Evolutionary conservation across 92 coral and sea anemone species (phyloP).

Genomic region (Palythoa grandis): DNA sequence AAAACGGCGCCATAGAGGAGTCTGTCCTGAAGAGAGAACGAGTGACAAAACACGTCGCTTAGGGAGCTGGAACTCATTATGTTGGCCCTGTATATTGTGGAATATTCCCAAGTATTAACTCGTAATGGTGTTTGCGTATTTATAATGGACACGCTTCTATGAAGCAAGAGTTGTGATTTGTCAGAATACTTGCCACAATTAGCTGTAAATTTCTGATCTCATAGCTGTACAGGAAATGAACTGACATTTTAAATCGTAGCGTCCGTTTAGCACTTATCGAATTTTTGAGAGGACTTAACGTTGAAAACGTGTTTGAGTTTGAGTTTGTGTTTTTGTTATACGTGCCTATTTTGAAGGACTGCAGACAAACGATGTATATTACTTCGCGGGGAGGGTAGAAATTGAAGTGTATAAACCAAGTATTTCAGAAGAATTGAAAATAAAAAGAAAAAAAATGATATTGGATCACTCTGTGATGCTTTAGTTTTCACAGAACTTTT

Average conservation of each 20-base stretch:
- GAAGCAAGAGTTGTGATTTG: conserved; percentile 15
- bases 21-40: conserved; percentile 88
- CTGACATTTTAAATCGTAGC: conserved; percentile 13
- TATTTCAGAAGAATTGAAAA: background rate
- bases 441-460: conserved; percentile 7
- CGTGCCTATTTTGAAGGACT: background rate
- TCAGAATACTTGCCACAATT: conserved; percentile 16
- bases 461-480: background rate
- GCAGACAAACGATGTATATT: background rate
- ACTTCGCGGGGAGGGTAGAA: conserved; percentile 3
- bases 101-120: background rate
- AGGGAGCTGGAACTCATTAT: background rate
- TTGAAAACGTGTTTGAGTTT: background rate
- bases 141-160: background rate
- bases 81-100: background rate
- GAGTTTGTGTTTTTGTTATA: background rate
- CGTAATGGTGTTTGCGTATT: background rate
- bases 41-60: conserved; percentile 35
- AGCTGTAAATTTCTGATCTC: conserved; percentile 42
- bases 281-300: background rate
- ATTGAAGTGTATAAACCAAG: background rate
- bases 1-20: conserved; percentile 81
- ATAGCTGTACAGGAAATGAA: conserved; percentile 25
- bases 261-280: background rate
- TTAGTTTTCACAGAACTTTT: too few relatives aligned